These are phyloP conservation scores for Arvicanthis niloticus DNA, from an alignment of 2,113 vertebrate species.

Conservation along the genomic window DNA sequence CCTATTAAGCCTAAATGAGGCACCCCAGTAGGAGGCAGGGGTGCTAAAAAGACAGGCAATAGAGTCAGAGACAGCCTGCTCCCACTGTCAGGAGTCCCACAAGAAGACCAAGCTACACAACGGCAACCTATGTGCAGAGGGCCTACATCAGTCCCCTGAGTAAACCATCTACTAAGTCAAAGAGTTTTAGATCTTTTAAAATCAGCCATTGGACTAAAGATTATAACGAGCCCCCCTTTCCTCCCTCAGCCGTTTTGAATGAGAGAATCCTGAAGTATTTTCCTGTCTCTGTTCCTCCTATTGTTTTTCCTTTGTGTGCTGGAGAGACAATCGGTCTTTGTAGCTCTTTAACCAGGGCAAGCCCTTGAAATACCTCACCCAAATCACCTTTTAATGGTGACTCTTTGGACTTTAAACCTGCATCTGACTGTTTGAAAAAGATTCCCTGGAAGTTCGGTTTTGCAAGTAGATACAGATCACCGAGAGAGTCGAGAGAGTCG, in stretches of 20 bases:
- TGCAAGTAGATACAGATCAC: not conserved
- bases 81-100: not conserved
- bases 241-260: not conserved
- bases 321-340: not conserved
- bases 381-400: not conserved
- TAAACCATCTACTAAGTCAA: not conserved
- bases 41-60: not conserved
- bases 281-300: not conserved
- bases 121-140: not conserved
- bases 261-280: not conserved
- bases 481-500: not conserved
- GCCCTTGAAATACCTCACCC: not conserved
- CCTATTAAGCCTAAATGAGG: not conserved
- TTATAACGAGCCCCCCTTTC: too few relatives aligned
- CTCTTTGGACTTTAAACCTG: not conserved
- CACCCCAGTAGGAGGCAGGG: not conserved
- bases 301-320: not conserved
- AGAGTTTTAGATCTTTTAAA: not conserved
- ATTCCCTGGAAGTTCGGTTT: not conserved
- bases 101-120: not conserved
- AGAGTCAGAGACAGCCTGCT: not conserved
- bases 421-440: not conserved
- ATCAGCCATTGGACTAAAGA: not conserved
- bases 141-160: not conserved
- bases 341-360: not conserved